phyloP scores from a whole-genome alignment of 2,888 invertebrate genomes.

The Quadroppia sp. region DNA sequence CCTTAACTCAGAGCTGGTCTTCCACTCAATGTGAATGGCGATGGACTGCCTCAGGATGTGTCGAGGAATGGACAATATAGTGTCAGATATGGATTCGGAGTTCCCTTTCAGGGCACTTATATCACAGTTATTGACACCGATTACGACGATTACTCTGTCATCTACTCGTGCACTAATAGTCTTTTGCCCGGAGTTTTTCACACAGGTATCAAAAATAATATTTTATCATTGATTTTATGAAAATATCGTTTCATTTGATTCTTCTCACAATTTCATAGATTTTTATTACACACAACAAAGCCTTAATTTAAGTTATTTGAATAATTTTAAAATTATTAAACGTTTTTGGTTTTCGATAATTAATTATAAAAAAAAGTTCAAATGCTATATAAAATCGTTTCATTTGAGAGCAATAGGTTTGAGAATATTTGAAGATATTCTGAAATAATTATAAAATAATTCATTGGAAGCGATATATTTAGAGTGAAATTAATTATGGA shows the following conservation, averaged over 20 bases:
- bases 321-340: no score
- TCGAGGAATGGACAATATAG: conserved; percentile 40
- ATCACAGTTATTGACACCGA: conserved; percentile 44
- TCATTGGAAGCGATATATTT: not conserved
- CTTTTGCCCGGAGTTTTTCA: conserved; percentile 45
- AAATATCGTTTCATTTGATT: no score
- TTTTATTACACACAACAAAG: no score
- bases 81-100: conserved; percentile 44
- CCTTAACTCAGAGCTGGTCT: conserved; percentile 41
- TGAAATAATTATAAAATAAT: not conserved
- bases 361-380: no score
- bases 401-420: no score
- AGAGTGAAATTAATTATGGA: no score
- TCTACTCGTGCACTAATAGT: conserved; percentile 45
- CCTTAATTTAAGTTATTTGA: no score
- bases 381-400: no score
- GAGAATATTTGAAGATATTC: not conserved
- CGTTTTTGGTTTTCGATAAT: no score
- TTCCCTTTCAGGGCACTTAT: conserved; percentile 44
- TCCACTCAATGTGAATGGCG: conserved; percentile 44
- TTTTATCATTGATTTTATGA: no score
- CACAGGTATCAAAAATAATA: conserved; percentile 37
- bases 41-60: conserved; percentile 45
- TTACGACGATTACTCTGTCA: conserved; percentile 42
- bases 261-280: no score